Base-by-base conservation (phyloP, 2,797 vertebrate species). In the Pseudochromis fuscus region DNA sequence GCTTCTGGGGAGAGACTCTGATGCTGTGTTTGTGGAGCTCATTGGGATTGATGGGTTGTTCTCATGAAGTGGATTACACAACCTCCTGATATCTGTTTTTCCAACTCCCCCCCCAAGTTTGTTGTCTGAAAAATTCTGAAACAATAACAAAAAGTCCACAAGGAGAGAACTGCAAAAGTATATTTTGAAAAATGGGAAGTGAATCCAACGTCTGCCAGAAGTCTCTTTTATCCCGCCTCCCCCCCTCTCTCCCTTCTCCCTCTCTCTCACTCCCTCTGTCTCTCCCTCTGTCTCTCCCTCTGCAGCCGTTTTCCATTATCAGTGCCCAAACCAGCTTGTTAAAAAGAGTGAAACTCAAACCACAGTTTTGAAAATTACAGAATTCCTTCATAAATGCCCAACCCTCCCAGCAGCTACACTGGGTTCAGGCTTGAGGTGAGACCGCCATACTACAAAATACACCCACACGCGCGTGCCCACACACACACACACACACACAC, bases 291-390 rank as follows among this genome's bases (percentile, higher is more conserved):
- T 25, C 46, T 7, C 12, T 49, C 46, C 12, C 70, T 38, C 66
- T 84, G 73, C 93, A 94, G 91, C 88, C 91, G 92, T 89, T 94
- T 94, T 92, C 81, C 89, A 94, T 95, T 93, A 93, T 91, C 87
- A 88, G 82, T 89, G 90, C 93, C 91, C 92, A 90, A 91, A 93
- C 91, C 92, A 91, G 88, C 90, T 91, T 88, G 89, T 93, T 91
- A 91, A 91, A 91, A 89, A 82, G 83, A 89, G 84, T 89, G 86
- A 92, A 89, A 89, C 87, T 91, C 87, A 93, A 94, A 93, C 93
- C 93, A 86, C 93, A 91, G 91, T 89, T 91, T 89, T 92, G 85
- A 90, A 94, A 94, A 92, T 91, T 67, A 93, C 87, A 86, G 87
- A 93, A 93, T 93, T 93, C 88, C 90, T 93, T 91, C 87, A 91